Percentiles rank a stretch among this genome's conserved stretches.
These are phyloP conservation scores for Trematocara zebra DNA, from an alignment of 2,113 vertebrate genomes.

Conservation along the genomic window DNA sequence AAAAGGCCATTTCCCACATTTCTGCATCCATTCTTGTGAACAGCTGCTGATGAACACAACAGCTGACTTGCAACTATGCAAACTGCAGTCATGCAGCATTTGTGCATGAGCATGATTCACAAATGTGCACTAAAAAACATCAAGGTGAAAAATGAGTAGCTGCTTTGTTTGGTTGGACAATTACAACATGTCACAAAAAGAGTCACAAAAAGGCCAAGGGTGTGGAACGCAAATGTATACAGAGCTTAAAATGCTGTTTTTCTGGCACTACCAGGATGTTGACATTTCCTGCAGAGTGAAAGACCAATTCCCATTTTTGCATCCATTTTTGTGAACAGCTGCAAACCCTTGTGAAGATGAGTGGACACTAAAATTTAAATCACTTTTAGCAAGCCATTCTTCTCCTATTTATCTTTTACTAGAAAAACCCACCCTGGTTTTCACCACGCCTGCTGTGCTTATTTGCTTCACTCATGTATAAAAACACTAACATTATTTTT, in stretches of 20 bases:
- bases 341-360: neutral
- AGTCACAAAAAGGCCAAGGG: neutral
- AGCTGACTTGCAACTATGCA: neutral
- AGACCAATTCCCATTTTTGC: neutral
- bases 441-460: fast-evolving
- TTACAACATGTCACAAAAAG: neutral
- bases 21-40: neutral
- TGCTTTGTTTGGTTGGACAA: neutral
- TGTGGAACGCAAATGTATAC: too few relatives aligned
- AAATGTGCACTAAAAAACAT: neutral
- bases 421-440: neutral
- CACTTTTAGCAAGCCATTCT: neutral
- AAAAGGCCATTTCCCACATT: neutral
- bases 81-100: neutral
- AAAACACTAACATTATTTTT: neutral
- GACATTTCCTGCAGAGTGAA: neutral
- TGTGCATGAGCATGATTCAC: neutral
- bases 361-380: neutral
- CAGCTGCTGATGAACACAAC: neutral
- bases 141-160: neutral
- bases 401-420: neutral
- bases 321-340: neutral
- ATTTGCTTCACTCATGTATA: neutral
- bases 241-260: neutral
- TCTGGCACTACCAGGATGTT: neutral